Base-by-base conservation (phyloP, 2,797 vertebrate genomes). In the Loris lydekkerianus region DNA sequence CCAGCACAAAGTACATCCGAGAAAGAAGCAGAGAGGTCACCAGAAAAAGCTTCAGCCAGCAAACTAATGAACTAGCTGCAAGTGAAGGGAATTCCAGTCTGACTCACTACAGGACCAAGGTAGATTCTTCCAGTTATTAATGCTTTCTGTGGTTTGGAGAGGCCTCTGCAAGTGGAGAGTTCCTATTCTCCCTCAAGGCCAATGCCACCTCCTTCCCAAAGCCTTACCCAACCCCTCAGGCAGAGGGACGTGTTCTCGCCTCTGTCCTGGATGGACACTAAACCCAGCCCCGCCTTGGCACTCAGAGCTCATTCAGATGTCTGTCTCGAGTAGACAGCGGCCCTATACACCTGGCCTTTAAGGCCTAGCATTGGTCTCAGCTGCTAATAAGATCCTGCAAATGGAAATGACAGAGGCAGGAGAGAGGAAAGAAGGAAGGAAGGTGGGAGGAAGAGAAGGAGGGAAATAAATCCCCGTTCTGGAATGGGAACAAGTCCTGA, bases 241-340 rank as follows among this genome's bases (percentile, higher is more conserved):
- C 31, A 56, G 8, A 18, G 1, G n/a, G 4, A 10, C n/a, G 4
- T 7, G 43, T 4, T 17, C 56, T 53, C 73, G 46, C 43, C 49
- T 69, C 27, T 37, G 56, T 4, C 49, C 29, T 46, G 25, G 8
- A 5, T 15, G 7, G 34, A 23, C 1, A 1, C 3, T 5, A 81
- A 25, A 17, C 49, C 31, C 0, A 10, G 10, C 37, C 17, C 14
- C 0, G 3, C 7, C 8, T 1, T 8, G 14, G 60, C 8, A 34
- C 20, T 10, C 1, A 27, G 0, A 29, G 63, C 46, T 6, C 3
- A 5, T 1, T 70, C 46, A 4, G 13, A 9, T 1, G 46, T 27
- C 20, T 61, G 6, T 72, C 23, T 20, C 49, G 11, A 5, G 10
- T 17, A 18, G 34, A 8, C 37, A 18, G 15, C 7, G 49, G 14